Conservation (phyloP, 1,140 invertebrate genomes). For the Paramacrobiotus metropolitanus region DNA sequence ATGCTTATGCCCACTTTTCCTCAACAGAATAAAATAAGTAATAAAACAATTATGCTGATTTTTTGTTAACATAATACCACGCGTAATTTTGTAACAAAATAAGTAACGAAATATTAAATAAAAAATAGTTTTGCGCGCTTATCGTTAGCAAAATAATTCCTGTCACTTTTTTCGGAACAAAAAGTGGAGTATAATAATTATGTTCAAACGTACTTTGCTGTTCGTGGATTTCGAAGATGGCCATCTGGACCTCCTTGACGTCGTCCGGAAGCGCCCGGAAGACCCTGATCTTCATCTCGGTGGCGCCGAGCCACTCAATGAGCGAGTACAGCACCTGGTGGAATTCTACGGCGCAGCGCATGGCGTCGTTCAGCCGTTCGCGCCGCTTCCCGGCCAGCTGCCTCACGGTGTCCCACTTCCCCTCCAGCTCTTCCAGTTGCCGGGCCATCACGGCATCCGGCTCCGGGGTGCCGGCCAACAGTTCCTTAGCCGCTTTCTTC, state of each 20-base stretch:
- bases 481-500: constrained; percentile 57
- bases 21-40: no score
- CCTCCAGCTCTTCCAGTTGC: constrained; percentile 56
- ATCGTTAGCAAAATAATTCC: no score
- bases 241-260: constrained; percentile 53
- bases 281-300: constrained; percentile 66
- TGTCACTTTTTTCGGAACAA: no score
- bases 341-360: constrained; percentile 40
- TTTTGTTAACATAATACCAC: no score
- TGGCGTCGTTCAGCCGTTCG: constrained; percentile 50
- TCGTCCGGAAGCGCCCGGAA: constrained; percentile 69
- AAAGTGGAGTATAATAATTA: no score
- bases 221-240: constrained; percentile 59
- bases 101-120: no score
- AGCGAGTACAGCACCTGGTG: constrained; percentile 79
- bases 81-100: no score
- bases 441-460: constrained; percentile 42
- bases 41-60: no score
- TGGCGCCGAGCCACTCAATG: constrained; percentile 81
- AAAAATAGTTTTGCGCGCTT: no score
- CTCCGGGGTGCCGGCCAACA: constrained; percentile 55
- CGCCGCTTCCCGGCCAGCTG: constrained; percentile 49
- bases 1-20: no score
- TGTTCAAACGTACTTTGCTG: no score
- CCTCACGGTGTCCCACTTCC: constrained; percentile 60